These are phyloP conservation scores for Philopedon plagiatum DNA, from an alignment of 2,888 invertebrate species.

Conservation along the genomic window DNA sequence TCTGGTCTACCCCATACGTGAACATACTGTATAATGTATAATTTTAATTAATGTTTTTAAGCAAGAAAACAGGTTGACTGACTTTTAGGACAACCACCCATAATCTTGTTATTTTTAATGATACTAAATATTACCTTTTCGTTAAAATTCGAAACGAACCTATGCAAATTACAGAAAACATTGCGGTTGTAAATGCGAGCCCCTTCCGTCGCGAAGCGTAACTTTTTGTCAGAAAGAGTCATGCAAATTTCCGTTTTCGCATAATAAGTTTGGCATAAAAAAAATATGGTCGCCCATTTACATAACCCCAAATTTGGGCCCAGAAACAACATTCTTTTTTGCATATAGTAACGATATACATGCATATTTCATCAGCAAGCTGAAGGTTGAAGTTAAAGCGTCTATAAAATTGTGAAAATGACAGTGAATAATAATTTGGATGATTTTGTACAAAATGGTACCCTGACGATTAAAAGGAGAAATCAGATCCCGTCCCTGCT, in stretches of 20 bases:
- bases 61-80: not conserved
- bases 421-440: not conserved
- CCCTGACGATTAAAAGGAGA: too few species aligned
- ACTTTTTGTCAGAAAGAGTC: slow-evolving; percentile 20
- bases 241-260: slow-evolving; percentile 28
- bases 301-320: slow-evolving; percentile 16
- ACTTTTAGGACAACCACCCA: too few species aligned
- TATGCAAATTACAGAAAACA: slow-evolving; percentile 16
- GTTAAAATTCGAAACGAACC: slow-evolving; percentile 1
- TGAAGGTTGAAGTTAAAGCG: slow-evolving; percentile 5
- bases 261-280: slow-evolving; percentile 30
- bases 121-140: slow-evolving; percentile 1
- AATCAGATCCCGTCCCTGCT: too few species aligned
- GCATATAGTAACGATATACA: slow-evolving; percentile 40
- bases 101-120: slow-evolving; percentile 7
- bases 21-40: too few species aligned
- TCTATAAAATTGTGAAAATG: not conserved
- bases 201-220: slow-evolving; percentile 7
- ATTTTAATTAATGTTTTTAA: too few species aligned
- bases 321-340: slow-evolving; percentile 33
- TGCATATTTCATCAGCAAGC: slow-evolving; percentile 42
- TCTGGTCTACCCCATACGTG: too few species aligned
- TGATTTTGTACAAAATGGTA: not conserved
- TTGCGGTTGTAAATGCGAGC: not conserved
- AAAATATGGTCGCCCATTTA: slow-evolving; percentile 23